Conservation (phyloP, 2,797 vertebrate species). For the Esox lucius region DNA sequence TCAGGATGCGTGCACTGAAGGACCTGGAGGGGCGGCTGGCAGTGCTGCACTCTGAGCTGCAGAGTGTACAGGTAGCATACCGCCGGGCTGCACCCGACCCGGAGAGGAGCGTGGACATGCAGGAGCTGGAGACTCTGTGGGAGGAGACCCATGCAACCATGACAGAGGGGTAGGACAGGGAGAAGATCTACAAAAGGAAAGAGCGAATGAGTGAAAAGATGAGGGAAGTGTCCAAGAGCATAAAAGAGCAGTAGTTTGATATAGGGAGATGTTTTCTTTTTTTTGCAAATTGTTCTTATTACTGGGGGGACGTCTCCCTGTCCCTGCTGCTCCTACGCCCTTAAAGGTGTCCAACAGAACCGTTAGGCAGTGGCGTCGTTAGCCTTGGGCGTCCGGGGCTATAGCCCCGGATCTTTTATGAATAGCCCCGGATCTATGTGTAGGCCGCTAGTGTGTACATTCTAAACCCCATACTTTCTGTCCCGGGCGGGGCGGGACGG, state of each 20-base stretch:
- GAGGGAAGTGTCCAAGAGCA: neutral
- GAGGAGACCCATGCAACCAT: constrained; percentile 74
- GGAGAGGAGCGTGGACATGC: constrained; percentile 47
- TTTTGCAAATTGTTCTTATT: no score
- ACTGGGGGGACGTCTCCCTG: no score
- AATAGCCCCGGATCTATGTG: no score
- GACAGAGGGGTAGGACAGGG: constrained; percentile 75
- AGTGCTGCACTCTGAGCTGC: constrained; percentile 72
- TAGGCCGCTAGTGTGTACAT: no score
- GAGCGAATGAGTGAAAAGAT: neutral
- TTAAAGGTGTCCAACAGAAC: neutral
- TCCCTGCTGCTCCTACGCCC: no score
- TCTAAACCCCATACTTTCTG: no score
- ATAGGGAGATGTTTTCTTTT: no score
- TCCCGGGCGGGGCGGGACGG: no score
- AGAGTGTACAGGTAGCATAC: constrained; percentile 58
- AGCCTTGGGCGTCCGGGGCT: no score
- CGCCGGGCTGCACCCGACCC: constrained; percentile 32
- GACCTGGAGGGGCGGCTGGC: constrained; percentile 78
- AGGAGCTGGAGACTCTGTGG: constrained; percentile 72
- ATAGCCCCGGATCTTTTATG: no score
- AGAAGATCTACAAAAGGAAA: neutral
- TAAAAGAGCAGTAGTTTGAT: no score
- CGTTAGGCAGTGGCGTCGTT: no score
- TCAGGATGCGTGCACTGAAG: constrained; percentile 77